Evolutionary conservation across 2,888 invertebrate species (phyloP).

Genomic region (Cephus sareptanus): DNA sequence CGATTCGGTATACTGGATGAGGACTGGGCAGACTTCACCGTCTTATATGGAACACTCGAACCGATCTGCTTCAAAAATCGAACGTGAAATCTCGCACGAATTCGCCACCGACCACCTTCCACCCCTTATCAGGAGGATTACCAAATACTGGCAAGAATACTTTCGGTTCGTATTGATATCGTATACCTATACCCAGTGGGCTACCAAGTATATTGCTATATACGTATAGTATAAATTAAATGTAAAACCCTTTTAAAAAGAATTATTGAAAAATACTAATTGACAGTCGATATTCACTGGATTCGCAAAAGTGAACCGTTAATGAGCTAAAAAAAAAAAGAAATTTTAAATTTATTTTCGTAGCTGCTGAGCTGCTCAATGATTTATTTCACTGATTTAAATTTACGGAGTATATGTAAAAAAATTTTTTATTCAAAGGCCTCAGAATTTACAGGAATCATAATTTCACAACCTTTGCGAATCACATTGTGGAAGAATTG

Average conservation of each 20-base stretch:
- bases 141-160: neutral
- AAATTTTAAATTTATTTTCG: neutral
- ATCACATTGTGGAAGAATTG: neutral
- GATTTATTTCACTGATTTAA: neutral
- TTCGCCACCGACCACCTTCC: neutral
- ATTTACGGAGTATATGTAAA: neutral
- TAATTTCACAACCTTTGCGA: neutral
- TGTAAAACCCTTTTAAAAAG: neutral
- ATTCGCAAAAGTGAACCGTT: neutral
- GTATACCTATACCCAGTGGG: too few relatives aligned
- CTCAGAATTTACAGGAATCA: neutral
- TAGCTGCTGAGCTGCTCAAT: neutral
- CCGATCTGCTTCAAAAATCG: neutral
- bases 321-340: neutral
- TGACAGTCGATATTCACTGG: neutral
- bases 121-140: neutral
- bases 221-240: too few relatives aligned
- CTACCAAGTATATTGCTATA: too few relatives aligned
- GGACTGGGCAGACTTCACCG: neutral
- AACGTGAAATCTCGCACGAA: neutral
- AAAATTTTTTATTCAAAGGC: neutral
- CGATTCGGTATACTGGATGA: conserved; percentile 36
- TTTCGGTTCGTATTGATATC: neutral
- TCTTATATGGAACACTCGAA: neutral
- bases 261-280: neutral